Conservation (phyloP, 2,888 invertebrate species). For the Idaea dimidiata region DNA sequence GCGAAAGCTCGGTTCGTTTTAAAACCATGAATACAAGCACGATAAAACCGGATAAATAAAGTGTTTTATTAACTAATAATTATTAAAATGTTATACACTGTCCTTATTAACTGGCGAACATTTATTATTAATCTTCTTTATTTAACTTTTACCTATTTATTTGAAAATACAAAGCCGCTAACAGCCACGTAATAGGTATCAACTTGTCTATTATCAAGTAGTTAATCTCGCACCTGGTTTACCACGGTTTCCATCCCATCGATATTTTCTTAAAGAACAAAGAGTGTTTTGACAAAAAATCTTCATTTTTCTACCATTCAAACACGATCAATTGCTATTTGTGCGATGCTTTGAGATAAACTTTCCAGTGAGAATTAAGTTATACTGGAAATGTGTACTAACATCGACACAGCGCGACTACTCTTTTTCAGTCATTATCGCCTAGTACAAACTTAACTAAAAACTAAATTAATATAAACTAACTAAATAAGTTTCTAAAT, state of each 20-base stretch:
- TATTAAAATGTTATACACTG: no score
- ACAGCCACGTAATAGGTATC: no score
- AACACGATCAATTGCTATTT: background rate
- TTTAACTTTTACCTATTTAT: no score
- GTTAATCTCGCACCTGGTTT: background rate
- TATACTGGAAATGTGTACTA: constrained; percentile 5
- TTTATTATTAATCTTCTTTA: no score
- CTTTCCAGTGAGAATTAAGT: constrained; percentile 2
- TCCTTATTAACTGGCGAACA: no score
- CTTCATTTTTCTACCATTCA: background rate
- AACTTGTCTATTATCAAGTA: no score
- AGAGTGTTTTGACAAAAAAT: background rate
- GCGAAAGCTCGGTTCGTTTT: no score
- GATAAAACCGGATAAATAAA: no score
- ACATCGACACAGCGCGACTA: constrained; percentile 6
- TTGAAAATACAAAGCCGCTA: no score
- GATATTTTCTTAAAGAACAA: background rate
- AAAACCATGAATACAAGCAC: no score
- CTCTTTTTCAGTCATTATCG: constrained; percentile 15
- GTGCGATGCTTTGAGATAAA: background rate
- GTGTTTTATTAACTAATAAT: no score
- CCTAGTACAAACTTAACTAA: constrained; percentile 24
- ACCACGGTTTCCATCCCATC: background rate
- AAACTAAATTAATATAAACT: constrained; percentile 15
- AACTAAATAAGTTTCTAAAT: constrained; percentile 15